Evolutionary conservation across 2,888 invertebrate genomes (phyloP), one percentile per base, ranked within the genome.

Genomic region (Eugnorisma glareosa): DNA sequence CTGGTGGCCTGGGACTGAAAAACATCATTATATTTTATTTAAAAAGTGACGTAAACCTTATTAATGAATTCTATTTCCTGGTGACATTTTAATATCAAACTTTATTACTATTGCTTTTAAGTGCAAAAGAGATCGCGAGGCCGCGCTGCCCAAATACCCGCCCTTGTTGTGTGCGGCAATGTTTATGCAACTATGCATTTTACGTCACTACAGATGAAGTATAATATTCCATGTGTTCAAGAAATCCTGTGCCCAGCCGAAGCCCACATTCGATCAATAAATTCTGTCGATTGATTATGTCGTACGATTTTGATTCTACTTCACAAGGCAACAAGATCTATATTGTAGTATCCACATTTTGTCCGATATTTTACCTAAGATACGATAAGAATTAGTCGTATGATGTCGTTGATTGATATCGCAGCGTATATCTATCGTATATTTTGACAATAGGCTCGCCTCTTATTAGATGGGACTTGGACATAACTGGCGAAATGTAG

Each of bases 1-100:
- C 73, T 84, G 81, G 73, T 77, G 81, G 77, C 67, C 73, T 35
- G 31, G 51, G 70, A 66, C 64, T 40, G n/a, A n/a, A 64, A 40
- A 8, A n/a, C 4, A 35, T 61, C 0, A 24, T 24, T 37, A 57
- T 57, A 28, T 63, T 63, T 63, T 24, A 24, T 28, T 21, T 45
- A n/a, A 24, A 48, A 48, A 35, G 8, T 57, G n/a, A 43, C 24
- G 3, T 24, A 31, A 10, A 21, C 18, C 7, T 21, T 37, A 2
- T 28, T 4, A 24, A 61, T 24, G 13, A 18, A 18, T 15, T 35
- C 6, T 1, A 28, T 28, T 10, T 15, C 11, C 1, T 43, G 7
- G 24, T 18, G 10, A 37, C 28, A 77, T 77, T 59, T 77, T 10
- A 45, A 77, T 28, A 67, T 8, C 21, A 45, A 18, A 67, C 43